A percentile compares a stretch with the other conserved stretches of the same genome.
phyloP scores from a whole-genome alignment of 2,888 invertebrate genomes.

The Pyrrhosoma nymphula region DNA sequence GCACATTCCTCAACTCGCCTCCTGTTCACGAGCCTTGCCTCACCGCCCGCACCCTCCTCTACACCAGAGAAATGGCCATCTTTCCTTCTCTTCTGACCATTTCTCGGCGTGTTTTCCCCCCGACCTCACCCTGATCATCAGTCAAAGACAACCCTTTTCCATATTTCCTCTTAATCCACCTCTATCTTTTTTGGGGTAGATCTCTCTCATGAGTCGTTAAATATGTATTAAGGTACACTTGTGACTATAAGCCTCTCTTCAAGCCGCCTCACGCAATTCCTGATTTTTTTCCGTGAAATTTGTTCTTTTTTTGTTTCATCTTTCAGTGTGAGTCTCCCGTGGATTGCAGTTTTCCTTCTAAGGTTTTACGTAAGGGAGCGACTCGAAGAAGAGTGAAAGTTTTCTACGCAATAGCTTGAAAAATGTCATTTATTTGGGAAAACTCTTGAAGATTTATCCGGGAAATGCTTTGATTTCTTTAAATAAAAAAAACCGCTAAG shows the following conservation, averaged over 20 bases:
- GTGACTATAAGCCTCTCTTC: neutral
- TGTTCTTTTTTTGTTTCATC: too few relatives aligned
- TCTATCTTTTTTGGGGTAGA: neutral
- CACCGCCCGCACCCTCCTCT: neutral
- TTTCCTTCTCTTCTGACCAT: neutral
- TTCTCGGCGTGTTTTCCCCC: neutral
- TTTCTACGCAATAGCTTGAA: too few relatives aligned
- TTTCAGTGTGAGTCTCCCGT: too few relatives aligned
- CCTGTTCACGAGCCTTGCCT: neutral
- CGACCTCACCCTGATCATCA: neutral
- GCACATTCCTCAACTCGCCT: slow-evolving; percentile 40
- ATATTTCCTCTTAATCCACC: neutral
- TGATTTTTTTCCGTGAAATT: neutral
- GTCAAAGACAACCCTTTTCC: neutral
- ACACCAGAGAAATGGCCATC: neutral
- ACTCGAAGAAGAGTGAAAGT: too few relatives aligned
- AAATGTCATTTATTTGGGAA: too few relatives aligned
- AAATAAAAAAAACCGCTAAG: too few relatives aligned
- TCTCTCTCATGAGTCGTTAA: neutral
- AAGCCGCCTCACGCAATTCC: neutral
- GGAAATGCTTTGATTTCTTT: too few relatives aligned
- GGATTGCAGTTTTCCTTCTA: too few relatives aligned
- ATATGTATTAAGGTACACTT: neutral
- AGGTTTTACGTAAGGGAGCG: too few relatives aligned
- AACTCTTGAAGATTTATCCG: too few relatives aligned